Percentiles rank a stretch among this genome's conserved stretches.
phyloP scores from a whole-genome alignment of 2,797 vertebrate genomes.

The Hyperoplus immaculatus region DNA sequence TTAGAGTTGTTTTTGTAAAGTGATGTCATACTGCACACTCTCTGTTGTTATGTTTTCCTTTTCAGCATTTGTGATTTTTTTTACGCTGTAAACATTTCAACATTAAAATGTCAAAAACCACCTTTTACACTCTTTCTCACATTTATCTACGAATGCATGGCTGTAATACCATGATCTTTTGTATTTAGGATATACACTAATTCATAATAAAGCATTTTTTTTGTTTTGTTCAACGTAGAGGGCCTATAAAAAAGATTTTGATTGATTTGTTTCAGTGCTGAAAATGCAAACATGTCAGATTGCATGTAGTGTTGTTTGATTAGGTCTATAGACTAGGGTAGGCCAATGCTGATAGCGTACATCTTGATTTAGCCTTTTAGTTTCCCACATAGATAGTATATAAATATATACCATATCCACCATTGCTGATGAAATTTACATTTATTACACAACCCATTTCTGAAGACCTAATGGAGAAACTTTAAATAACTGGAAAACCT shows the following conservation, averaged over 20 bases:
- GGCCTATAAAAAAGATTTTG: constrained; percentile 4
- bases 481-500: too few relatives aligned
- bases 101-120: background rate
- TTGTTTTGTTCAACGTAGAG: background rate
- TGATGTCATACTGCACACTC: background rate
- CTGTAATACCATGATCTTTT: background rate
- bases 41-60: constrained; percentile 34
- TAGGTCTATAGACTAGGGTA: constrained; percentile 13
- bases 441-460: too few relatives aligned
- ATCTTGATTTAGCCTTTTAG: background rate
- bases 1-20: constrained; percentile 34
- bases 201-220: background rate
- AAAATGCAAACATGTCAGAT: background rate
- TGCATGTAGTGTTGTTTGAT: background rate
- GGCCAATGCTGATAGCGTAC: background rate
- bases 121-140: background rate
- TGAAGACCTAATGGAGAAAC: too few relatives aligned
- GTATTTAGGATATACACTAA: background rate
- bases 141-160: background rate
- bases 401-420: too few relatives aligned
- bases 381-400: background rate
- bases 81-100: constrained; percentile 9
- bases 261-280: constrained; percentile 1
- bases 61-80: constrained; percentile 32
- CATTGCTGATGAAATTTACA: too few relatives aligned